Base-by-base conservation (phyloP, 2,888 invertebrate genomes). In the Pteria penguin region DNA sequence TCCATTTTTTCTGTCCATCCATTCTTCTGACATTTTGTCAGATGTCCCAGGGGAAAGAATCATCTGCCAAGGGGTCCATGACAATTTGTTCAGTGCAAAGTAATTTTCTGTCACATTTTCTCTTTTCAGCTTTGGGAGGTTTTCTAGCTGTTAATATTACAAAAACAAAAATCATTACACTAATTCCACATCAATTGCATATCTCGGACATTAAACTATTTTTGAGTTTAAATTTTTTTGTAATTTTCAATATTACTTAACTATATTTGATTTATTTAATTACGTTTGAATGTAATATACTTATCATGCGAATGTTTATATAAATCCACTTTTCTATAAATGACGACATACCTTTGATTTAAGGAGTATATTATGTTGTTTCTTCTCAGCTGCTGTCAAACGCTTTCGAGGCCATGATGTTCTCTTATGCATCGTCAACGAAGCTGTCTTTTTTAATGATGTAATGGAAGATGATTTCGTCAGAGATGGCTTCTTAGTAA, bases 61-160 rank as follows among this genome's bases (percentile, higher is more conserved):
- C 22, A 77, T 62, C 57, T 79, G 22, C 84, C 82, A 84, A 54
- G 74, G 67, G 2, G 80, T 78, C 84, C 84, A 84, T 4, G 52
- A 26, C 27, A 70, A 58, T 29, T 76, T 72, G 11, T 75, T 81
- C 14, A 83, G 68, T 57, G 68, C 55, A 55, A 83, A 83, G 61
- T 81, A 78, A 29, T 65, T 54, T 31, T 80, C 73, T 11, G 75
- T 71, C 2, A 80, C 80, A 57, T 75, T 80, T 69, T 80, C 75
- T 66, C 77, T 69, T 24, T 62, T 69, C 24, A 73, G 67, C 57
- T 73, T 75, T 22, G 76, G 74, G 14, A 73, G 27, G 26, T 55
- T 54, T 31, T 67, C 58, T 24, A 73, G n/a, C 65, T 62, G 55
- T n/a, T 75, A 72, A 55, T 54, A 31, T 18, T n/a, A 11, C 22